phyloP scores from a whole-genome alignment of 2,888 invertebrate genomes.

The Thecocarcelia acutangulata region DNA sequence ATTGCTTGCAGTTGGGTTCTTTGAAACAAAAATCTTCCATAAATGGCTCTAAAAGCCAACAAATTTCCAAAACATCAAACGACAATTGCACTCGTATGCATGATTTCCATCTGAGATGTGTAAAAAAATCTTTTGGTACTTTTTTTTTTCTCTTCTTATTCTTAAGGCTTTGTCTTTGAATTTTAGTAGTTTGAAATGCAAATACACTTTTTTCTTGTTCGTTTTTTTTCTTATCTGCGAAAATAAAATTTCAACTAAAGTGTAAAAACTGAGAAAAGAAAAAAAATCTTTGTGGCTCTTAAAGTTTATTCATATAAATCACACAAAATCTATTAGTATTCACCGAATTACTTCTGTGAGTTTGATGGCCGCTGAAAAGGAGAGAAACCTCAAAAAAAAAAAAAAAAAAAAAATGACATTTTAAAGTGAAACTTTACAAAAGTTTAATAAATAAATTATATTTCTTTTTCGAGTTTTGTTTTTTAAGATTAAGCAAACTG shows the following conservation, averaged over 20 bases:
- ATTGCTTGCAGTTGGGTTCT: background rate
- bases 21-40: slow-evolving; percentile 21
- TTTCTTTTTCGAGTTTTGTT: background rate
- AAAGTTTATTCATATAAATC: slow-evolving; percentile 54
- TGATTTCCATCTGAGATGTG: slow-evolving; percentile 41
- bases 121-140: slow-evolving; percentile 16
- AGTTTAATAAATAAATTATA: slow-evolving; percentile 14
- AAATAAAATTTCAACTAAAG: slow-evolving; percentile 19
- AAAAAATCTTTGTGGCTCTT: slow-evolving; percentile 14
- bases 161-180: background rate
- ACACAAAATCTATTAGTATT: slow-evolving; percentile 60
- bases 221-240: slow-evolving; percentile 15
- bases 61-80: slow-evolving; percentile 52
- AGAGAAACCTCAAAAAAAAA: slow-evolving; percentile 21
- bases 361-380: background rate
- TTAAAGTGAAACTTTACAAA: slow-evolving; percentile 46
- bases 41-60: slow-evolving; percentile 34
- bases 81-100: slow-evolving; percentile 40
- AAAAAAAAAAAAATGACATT: background rate
- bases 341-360: slow-evolving; percentile 48
- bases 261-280: background rate
- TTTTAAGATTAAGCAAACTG: background rate
- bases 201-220: slow-evolving; percentile 4
- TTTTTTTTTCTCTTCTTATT: background rate
- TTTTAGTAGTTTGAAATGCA: slow-evolving; percentile 42